Conservation (phyloP, 2,888 invertebrate species). For the Drosophila cognata region DNA sequence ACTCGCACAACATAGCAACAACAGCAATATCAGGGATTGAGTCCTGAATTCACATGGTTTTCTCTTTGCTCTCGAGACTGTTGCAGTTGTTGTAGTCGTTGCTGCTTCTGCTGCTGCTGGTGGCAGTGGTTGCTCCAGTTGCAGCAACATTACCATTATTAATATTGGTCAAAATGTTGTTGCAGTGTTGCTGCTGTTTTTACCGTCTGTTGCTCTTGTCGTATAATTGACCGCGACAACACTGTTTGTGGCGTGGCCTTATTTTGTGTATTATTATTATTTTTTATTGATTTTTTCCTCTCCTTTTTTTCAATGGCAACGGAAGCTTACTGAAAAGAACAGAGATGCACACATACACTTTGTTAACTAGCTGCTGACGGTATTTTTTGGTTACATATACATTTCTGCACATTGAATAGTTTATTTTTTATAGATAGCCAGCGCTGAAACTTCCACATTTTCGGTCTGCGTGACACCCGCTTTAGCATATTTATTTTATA, state of each 20-base stretch:
- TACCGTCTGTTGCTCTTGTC: slow-evolving; percentile 28
- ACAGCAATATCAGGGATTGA: slow-evolving; percentile 42
- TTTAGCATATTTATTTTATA: not conserved
- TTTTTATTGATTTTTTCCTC: slow-evolving; percentile 31
- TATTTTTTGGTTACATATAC: not conserved
- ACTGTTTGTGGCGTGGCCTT: slow-evolving; percentile 64
- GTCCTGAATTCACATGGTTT: slow-evolving; percentile 37
- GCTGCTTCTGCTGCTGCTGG: slow-evolving; percentile 53
- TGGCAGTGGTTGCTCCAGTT: slow-evolving; percentile 79
- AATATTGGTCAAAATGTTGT: slow-evolving; percentile 75
- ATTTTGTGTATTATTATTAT: slow-evolving; percentile 17
- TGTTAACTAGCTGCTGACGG: slow-evolving; percentile 11
- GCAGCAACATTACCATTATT: slow-evolving; percentile 85
- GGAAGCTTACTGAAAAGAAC: slow-evolving; percentile 53
- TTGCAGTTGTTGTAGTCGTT: slow-evolving; percentile 45
- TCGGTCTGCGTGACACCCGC: not conserved
- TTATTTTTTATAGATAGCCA: not conserved
- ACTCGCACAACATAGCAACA: slow-evolving; percentile 71
- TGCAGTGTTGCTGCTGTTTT: slow-evolving; percentile 40
- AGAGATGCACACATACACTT: slow-evolving; percentile 16
- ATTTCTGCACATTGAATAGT: not conserved
- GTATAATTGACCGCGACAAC: slow-evolving; percentile 66
- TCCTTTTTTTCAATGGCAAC: slow-evolving; percentile 38
- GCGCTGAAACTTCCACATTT: not conserved
- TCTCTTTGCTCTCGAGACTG: slow-evolving; percentile 53